phyloP scores from a whole-genome alignment of 2,797 vertebrate species.

The Smutsia temminckii region DNA sequence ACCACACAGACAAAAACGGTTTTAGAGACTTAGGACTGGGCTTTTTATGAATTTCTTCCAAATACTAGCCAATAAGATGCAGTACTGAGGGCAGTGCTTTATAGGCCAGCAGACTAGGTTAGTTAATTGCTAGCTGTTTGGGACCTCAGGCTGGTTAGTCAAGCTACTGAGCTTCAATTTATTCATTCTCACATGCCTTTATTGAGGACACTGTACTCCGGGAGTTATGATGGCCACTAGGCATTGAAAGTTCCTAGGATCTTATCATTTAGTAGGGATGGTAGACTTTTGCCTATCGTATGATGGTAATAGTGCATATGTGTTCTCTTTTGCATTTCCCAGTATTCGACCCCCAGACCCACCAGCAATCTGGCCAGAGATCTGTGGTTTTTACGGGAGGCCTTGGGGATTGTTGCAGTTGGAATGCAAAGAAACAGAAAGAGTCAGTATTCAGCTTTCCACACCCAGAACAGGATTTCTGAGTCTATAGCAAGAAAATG shows the following conservation, averaged over 20 bases:
- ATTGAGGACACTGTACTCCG: neutral
- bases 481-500: conserved; percentile 8
- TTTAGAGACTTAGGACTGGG: neutral
- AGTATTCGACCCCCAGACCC: neutral
- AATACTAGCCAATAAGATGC: neutral
- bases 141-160: neutral
- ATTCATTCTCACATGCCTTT: neutral
- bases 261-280: neutral
- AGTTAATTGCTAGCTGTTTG: neutral
- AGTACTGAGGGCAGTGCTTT: neutral
- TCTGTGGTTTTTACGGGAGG: neutral
- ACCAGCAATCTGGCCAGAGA: neutral
- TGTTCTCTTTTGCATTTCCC: neutral
- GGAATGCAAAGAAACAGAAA: neutral
- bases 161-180: neutral
- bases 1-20: neutral
- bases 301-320: neutral
- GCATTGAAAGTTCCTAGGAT: neutral
- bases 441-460: neutral
- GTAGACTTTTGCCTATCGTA: neutral
- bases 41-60: neutral
- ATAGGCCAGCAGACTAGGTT: neutral
- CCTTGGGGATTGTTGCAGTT: neutral
- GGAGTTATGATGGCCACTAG: neutral
- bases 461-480: conserved; percentile 36